Percentiles rank a stretch among this genome's conserved stretches.
Evolutionary conservation across 2,888 invertebrate genomes (phyloP).

Genomic region (Deilephila porcellus): DNA sequence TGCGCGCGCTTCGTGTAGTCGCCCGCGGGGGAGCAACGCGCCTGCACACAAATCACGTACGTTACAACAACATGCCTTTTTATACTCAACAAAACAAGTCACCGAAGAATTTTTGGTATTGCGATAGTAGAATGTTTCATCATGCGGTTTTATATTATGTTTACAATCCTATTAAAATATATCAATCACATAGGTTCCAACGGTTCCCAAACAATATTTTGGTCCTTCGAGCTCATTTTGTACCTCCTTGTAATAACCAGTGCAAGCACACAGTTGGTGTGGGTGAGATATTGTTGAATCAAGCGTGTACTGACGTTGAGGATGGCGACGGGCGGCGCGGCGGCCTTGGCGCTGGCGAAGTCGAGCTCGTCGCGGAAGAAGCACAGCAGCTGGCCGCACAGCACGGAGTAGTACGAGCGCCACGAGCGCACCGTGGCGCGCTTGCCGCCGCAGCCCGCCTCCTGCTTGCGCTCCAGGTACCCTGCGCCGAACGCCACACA

Average conservation of each 20-base stretch:
- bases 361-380: constrained; percentile 98
- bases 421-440: constrained; percentile 97
- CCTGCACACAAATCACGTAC: constrained; percentile 71
- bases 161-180: too few relatives aligned
- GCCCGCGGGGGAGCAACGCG: constrained; percentile 93
- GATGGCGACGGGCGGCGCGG: constrained; percentile 93
- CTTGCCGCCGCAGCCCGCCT: constrained; percentile 96
- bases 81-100: too few relatives aligned
- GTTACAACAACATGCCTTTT: too few relatives aligned
- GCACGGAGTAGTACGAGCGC: constrained; percentile 97
- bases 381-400: constrained; percentile 98
- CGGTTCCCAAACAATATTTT: too few relatives aligned
- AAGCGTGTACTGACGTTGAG: constrained; percentile 73
- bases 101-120: too few relatives aligned
- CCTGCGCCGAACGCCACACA: constrained; percentile 52
- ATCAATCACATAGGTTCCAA: too few relatives aligned
- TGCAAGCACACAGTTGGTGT: too few relatives aligned
- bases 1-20: constrained; percentile 98
- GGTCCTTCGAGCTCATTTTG: too few relatives aligned
- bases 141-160: too few relatives aligned
- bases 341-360: constrained; percentile 94
- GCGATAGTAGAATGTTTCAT: too few relatives aligned
- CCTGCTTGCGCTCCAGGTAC: constrained; percentile 96
- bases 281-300: too few relatives aligned
- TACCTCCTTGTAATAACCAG: too few relatives aligned